A percentile compares a stretch with the other conserved stretches of the same genome.
phyloP scores from a whole-genome alignment of 2,797 vertebrate species.

The Pogoniulus pusillus region DNA sequence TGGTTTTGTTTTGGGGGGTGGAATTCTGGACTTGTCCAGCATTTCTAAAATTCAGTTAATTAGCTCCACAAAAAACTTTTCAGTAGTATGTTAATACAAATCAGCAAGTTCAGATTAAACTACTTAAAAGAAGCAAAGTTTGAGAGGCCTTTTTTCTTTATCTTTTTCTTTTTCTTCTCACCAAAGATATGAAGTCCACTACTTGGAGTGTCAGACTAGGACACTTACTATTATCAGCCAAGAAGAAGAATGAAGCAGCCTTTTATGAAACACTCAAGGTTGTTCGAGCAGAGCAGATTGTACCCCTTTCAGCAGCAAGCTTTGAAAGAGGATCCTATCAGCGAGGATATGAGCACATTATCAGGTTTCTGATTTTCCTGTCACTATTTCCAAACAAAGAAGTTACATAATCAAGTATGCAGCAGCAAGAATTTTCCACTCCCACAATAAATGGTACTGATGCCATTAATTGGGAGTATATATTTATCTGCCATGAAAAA shows the following conservation, averaged over 20 bases:
- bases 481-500: neutral
- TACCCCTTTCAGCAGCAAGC: slow-evolving; percentile 96
- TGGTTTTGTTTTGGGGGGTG: neutral
- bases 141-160: neutral
- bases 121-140: neutral
- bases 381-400: neutral
- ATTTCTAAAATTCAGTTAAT: neutral
- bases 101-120: neutral
- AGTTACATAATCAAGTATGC: neutral
- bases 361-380: slow-evolving; percentile 82
- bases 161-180: neutral
- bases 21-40: neutral
- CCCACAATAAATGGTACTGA: neutral
- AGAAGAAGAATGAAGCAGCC: slow-evolving; percentile 82
- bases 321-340: slow-evolving; percentile 99
- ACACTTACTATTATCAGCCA: slow-evolving; percentile 89
- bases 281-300: slow-evolving; percentile 92
- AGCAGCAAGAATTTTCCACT: neutral
- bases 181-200: slow-evolving; percentile 86
- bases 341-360: slow-evolving; percentile 96
- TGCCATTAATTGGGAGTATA: neutral
- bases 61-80: neutral
- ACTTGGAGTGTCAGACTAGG: slow-evolving; percentile 93
- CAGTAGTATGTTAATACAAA: neutral
- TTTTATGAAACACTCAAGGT: slow-evolving; percentile 92